Evolutionary conservation across 92 coral and sea anemone species (phyloP).

Genomic region (Montipora capitata): DNA sequence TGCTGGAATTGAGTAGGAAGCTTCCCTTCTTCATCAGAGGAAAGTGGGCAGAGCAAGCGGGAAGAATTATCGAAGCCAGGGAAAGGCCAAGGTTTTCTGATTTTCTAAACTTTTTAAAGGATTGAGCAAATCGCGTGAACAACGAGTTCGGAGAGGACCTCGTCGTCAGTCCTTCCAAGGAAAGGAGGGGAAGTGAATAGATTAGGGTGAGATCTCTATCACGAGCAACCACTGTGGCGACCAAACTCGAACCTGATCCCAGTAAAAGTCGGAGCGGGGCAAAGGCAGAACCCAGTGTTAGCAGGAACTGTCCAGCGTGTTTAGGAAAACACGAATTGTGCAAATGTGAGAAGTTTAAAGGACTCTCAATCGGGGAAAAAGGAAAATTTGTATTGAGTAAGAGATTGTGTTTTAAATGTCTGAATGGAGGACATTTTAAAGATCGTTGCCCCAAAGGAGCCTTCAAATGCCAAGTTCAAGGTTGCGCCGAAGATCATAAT

Average conservation of each 20-base stretch:
- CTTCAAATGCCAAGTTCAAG: constrained; percentile 56
- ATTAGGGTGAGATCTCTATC: neutral
- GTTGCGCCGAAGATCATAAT: constrained; percentile 65
- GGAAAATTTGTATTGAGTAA: constrained; percentile 56
- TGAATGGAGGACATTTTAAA: constrained; percentile 72
- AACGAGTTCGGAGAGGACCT: neutral
- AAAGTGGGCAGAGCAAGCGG: constrained; percentile 43
- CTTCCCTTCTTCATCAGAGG: constrained; percentile 71
- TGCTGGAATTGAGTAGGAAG: constrained; percentile 60
- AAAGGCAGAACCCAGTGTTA: neutral
- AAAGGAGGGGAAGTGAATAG: constrained; percentile 23
- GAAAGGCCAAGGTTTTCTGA: neutral
- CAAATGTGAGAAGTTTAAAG: constrained; percentile 76
- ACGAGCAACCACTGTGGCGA: neutral
- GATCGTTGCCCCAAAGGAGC: constrained; percentile 64
- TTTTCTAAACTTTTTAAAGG: neutral
- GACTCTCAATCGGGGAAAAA: constrained; percentile 40
- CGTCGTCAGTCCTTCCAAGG: constrained; percentile 5
- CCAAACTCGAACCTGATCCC: neutral
- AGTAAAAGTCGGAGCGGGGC: neutral
- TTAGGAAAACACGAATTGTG: constrained; percentile 72
- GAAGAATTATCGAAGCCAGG: neutral
- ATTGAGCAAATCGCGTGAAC: neutral
- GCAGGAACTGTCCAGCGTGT: constrained; percentile 60
- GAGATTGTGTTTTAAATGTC: constrained; percentile 82